Conservation (phyloP, 2,888 invertebrate genomes). For the Ferrisia virgata region DNA sequence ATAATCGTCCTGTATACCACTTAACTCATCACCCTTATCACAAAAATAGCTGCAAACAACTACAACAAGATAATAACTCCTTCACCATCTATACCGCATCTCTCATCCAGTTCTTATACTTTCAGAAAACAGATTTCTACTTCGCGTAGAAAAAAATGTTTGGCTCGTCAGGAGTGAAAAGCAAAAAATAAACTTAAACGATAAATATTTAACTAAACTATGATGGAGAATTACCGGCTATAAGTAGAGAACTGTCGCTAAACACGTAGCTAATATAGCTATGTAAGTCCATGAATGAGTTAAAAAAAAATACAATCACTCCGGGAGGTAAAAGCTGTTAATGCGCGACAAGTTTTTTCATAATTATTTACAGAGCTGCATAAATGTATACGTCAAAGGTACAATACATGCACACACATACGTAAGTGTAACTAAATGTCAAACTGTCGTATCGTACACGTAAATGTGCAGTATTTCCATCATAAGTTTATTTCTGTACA, state of each 20-base stretch:
- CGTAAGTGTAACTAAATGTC: no score
- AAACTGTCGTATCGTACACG: no score
- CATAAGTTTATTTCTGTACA: no score
- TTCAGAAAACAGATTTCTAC: neutral
- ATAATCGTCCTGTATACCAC: no score
- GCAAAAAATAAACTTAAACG: neutral
- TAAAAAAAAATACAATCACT: neutral
- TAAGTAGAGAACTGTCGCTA: neutral
- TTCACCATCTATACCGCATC: no score
- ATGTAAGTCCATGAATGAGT: slow-evolving; percentile 18
- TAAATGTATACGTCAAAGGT: neutral
- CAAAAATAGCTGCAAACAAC: no score
- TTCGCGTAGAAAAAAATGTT: neutral
- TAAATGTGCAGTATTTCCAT: no score
- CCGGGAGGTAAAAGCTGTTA: neutral
- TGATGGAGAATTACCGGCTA: neutral
- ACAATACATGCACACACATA: no score
- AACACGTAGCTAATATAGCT: no score
- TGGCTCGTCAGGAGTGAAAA: neutral
- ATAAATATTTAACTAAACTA: neutral
- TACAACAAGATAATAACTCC: no score
- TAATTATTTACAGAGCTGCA: neutral
- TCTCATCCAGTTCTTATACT: no score
- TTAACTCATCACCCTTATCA: no score
- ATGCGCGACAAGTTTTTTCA: slow-evolving; percentile 19